Evolutionary conservation across 2,797 vertebrate genomes (phyloP).

Genomic region (Tragelaphus eurycerus): DNA sequence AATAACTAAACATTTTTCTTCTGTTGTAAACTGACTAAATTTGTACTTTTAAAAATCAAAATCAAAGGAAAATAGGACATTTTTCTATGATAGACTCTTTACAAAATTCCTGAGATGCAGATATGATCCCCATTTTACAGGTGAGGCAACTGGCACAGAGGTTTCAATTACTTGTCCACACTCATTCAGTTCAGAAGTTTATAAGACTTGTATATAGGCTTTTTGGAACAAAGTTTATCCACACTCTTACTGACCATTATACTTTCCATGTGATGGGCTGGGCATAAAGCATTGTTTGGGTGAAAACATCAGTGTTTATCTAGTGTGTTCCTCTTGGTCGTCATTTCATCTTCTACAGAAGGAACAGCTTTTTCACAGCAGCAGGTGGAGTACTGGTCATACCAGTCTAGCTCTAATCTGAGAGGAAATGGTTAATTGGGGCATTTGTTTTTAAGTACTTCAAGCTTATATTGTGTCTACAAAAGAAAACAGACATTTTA

Average conservation of each 20-base stretch:
- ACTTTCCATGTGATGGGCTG: not conserved
- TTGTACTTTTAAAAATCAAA: not conserved
- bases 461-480: not conserved
- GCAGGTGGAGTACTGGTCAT: not conserved
- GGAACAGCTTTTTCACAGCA: not conserved
- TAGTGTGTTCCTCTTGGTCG: not conserved
- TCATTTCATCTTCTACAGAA: not conserved
- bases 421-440: not conserved
- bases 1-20: not conserved
- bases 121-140: not conserved
- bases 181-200: not conserved
- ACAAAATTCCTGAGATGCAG: not conserved
- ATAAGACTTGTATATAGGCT: not conserved
- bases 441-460: not conserved
- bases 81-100: not conserved
- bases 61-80: not conserved
- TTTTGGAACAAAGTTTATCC: not conserved
- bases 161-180: not conserved
- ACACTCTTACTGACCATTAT: accelerated
- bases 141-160: not conserved
- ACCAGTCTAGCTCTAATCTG: not conserved
- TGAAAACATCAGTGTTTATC: not conserved
- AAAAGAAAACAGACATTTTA: not conserved
- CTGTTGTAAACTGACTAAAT: not conserved
- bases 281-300: not conserved